phyloP scores from a whole-genome alignment of 1,140 invertebrate genomes.

The Hyposmocoma kahamanoa region DNA sequence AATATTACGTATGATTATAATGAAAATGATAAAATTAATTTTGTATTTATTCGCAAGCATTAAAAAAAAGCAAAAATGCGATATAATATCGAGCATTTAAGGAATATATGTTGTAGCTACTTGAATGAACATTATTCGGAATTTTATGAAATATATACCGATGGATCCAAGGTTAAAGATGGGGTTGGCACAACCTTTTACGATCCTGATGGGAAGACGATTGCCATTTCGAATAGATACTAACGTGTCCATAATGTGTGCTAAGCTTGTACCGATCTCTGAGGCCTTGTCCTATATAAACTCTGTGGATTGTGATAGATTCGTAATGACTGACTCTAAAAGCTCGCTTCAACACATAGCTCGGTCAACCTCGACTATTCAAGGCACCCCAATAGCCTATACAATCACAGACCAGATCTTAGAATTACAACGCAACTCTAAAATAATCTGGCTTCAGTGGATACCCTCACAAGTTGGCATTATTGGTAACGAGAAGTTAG shows the following conservation, averaged over 20 bases:
- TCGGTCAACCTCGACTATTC: background rate
- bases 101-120: too few species aligned
- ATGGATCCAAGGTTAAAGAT: background rate
- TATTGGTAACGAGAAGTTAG: background rate
- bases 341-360: background rate
- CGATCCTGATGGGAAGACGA: too few species aligned
- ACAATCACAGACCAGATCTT: background rate
- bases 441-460: background rate
- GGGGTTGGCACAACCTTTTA: background rate
- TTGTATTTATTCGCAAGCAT: too few species aligned
- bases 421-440: background rate
- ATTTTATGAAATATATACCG: conserved; percentile 3
- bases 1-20: too few species aligned
- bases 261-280: background rate
- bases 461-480: conserved; percentile 7
- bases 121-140: too few species aligned
- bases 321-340: conserved; percentile 1
- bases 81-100: too few species aligned
- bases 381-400: conserved; percentile 4
- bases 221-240: background rate
- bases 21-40: too few species aligned
- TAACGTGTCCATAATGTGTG: background rate
- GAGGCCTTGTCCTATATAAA: background rate
- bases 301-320: background rate
- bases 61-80: too few species aligned